Evolutionary conservation across 2,888 invertebrate genomes (phyloP).

Genomic region (Mellilla xanthometata): DNA sequence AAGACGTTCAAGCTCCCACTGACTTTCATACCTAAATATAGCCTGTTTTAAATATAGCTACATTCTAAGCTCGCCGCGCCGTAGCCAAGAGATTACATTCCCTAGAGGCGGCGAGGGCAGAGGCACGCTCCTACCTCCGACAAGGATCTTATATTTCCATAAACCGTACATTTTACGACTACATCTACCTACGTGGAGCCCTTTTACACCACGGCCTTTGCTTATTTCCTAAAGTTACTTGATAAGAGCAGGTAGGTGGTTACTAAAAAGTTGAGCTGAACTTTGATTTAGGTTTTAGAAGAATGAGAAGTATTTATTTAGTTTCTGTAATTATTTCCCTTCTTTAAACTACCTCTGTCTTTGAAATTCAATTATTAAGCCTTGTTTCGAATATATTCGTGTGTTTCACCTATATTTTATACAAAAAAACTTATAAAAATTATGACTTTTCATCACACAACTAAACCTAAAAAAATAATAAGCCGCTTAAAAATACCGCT

Average conservation of each 20-base stretch:
- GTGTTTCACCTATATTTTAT: too few species aligned
- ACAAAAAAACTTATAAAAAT: too few species aligned
- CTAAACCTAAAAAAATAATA: not conserved
- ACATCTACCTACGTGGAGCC: conserved; percentile 43
- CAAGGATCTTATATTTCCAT: conserved; percentile 76
- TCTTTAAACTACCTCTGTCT: too few species aligned
- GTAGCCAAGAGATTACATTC: conserved; percentile 56
- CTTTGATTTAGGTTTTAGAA: too few species aligned
- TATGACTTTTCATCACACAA: not conserved
- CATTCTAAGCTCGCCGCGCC: conserved; percentile 9
- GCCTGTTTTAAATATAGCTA: too few species aligned
- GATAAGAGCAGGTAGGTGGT: too few species aligned
- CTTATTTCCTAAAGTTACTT: conserved; percentile 6
- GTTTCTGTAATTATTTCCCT: too few species aligned
- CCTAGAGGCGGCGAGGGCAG: conserved; percentile 44
- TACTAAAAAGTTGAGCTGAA: too few species aligned
- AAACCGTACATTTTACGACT: conserved; percentile 69
- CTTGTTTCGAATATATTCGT: too few species aligned
- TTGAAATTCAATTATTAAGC: too few species aligned
- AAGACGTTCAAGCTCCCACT: too few species aligned
- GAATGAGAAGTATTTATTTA: too few species aligned
- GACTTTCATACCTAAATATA: not conserved
- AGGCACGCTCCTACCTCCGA: conserved; percentile 51
- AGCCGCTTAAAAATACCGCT: conserved; percentile 13
- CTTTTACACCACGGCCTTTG: conserved; percentile 7